Base-by-base conservation (phyloP, 2,113 vertebrate species). In the Oreochromis tanganicae region DNA sequence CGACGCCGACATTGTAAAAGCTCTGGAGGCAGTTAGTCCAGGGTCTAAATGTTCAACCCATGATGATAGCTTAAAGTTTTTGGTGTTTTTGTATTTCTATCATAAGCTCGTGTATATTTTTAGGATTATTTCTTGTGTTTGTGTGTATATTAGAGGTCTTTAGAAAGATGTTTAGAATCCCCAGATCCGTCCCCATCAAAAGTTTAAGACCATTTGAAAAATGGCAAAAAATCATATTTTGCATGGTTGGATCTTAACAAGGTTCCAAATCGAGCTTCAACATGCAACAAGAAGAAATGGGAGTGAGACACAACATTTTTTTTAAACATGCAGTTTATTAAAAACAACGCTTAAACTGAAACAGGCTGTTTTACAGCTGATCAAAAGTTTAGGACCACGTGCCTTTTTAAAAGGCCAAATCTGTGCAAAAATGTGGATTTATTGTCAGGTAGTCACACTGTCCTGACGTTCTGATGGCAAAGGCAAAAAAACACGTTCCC, bases 271-370 rank as follows among this genome's bases (percentile, higher is more conserved):
- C 4, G 10, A 66, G 61, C 61, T 66, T 66, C 61, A 66, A 66
- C 2, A 0, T n/a, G 32, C 17, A 66, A 63, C 61, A n/a, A n/a
- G 10, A 66, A 36, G 32, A 0, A 0, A 2, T 32, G 36, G 32
- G 17, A 2, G 29, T 34, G 57, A 19, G 17, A 66, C 61, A 36
- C 2, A 66, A n/a, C 17, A 36, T 36, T 0, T n/a, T 61, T 36
- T 36, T 36, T n/a, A 34, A 12, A 34, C 17, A 36, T 36, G 59
- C 9, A 63, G 4, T 63, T 63, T 63, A 63, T 63, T 36, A 36
- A 63, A 36, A 36, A 7, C 59, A 63, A 63, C 32, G 34, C 59
- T 7, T 63, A 9, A 59, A 29, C 56, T 16, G 14, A 63, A 63
- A 63, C 59, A 63, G 29, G 29, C 29, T 61, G 29, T 61, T 61